Percentiles rank a stretch among this genome's conserved stretches.
phyloP scores from a whole-genome alignment of 2,888 invertebrate species.

The Thalpophila matura region DNA sequence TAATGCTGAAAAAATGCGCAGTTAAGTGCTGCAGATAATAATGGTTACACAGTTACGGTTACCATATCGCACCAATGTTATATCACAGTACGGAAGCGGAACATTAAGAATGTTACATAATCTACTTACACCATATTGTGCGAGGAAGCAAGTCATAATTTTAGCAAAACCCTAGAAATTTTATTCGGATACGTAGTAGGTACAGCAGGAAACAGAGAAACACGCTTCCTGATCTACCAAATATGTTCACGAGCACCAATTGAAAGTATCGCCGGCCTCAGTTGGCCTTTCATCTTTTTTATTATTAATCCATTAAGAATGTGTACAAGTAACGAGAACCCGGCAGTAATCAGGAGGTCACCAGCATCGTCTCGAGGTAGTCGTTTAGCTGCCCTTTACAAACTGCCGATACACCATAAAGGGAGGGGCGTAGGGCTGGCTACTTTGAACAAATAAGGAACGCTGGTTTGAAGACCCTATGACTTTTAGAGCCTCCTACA shows the following conservation, averaged over 20 bases:
- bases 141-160: constrained; percentile 24
- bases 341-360: constrained; percentile 82
- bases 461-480: constrained; percentile 24
- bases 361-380: constrained; percentile 76
- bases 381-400: constrained; percentile 79
- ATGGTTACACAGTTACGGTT: constrained; percentile 2
- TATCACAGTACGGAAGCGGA: constrained; percentile 17
- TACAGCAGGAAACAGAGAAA: constrained; percentile 71
- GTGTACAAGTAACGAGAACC: constrained; percentile 71
- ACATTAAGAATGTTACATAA: constrained; percentile 31
- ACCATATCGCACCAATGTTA: constrained; percentile 31
- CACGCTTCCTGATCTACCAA: constrained; percentile 77
- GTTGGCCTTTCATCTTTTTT: constrained; percentile 80
- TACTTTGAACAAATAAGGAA: constrained; percentile 31
- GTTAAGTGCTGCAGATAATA: constrained; percentile 36
- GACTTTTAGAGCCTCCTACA: constrained; percentile 22
- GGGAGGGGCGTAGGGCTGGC: constrained; percentile 66
- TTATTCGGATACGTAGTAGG: constrained; percentile 42
- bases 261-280: constrained; percentile 70
- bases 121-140: constrained; percentile 4
- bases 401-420: constrained; percentile 73
- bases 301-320: constrained; percentile 76
- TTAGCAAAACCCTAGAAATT: constrained; percentile 34
- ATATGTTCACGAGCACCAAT: constrained; percentile 70
- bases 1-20: constrained; percentile 33